Evolutionary conservation across 2,888 invertebrate species (phyloP).

Genomic region (Xestia rhomboidea): DNA sequence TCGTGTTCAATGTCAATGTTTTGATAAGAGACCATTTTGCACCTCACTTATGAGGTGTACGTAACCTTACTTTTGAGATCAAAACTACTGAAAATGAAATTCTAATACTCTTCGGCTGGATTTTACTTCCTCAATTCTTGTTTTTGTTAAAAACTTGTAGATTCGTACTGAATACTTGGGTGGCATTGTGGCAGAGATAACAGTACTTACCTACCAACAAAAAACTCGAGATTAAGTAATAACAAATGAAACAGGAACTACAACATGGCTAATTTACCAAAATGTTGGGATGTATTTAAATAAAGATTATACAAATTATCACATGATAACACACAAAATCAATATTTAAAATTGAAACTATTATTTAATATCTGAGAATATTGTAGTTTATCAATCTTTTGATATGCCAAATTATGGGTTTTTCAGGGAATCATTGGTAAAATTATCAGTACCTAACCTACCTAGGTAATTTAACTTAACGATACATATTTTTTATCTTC

Average conservation of each 20-base stretch:
- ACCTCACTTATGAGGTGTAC: constrained; percentile 27
- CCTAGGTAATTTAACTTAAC: constrained; percentile 7
- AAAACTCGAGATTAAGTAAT: neutral
- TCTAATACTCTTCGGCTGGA: neutral
- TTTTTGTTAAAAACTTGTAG: neutral
- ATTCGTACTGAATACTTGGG: neutral
- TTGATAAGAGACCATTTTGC: constrained; percentile 64
- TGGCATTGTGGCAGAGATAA: neutral
- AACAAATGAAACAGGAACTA: constrained; percentile 5
- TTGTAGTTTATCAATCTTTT: constrained; percentile 21
- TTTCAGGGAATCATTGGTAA: constrained; percentile 11
- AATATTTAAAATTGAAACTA: constrained; percentile 33
- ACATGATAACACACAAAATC: constrained; percentile 11
- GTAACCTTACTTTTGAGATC: constrained; percentile 25
- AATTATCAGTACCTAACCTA: too few species aligned
- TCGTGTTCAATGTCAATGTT: constrained; percentile 58
- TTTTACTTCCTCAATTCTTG: neutral
- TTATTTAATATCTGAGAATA: constrained; percentile 13
- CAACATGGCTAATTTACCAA: constrained; percentile 3
- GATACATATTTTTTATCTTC: constrained; percentile 26
- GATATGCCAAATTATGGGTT: constrained; percentile 7
- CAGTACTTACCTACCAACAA: neutral
- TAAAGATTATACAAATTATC: constrained; percentile 15
- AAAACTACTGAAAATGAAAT: neutral
- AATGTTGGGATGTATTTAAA: neutral